A percentile compares a stretch with the other conserved stretches of the same genome.
Conservation (phyloP, 2,888 invertebrate genomes). For the Ophion ventricosus region DNA sequence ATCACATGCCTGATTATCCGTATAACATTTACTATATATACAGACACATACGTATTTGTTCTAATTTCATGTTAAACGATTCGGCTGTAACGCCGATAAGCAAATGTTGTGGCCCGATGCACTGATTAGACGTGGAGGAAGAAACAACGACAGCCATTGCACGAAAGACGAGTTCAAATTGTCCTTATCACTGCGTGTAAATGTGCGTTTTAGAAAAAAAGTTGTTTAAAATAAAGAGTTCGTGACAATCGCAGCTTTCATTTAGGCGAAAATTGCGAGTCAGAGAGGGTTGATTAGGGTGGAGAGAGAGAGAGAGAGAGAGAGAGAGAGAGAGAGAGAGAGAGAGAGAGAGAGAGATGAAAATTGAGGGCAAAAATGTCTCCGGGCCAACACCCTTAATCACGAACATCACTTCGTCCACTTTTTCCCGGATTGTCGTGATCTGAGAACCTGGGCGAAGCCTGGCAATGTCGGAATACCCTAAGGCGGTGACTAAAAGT, state of each 20-base stretch:
- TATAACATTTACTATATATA: not conserved
- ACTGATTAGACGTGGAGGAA: not conserved
- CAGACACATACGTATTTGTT: slow-evolving; percentile 16
- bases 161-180: not conserved
- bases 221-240: not conserved
- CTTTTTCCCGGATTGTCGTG: slow-evolving; percentile 21
- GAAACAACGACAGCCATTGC: not conserved
- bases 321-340: no score
- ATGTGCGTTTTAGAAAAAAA: not conserved
- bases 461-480: slow-evolving; percentile 17
- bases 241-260: not conserved
- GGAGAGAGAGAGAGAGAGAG: not conserved
- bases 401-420: slow-evolving; percentile 20
- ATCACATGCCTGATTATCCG: slow-evolving; percentile 10
- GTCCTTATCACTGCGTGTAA: not conserved
- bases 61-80: slow-evolving; percentile 52
- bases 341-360: not conserved
- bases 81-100: slow-evolving; percentile 50
- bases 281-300: no score
- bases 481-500: slow-evolving; percentile 5
- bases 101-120: slow-evolving; percentile 38
- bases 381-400: slow-evolving; percentile 34
- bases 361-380: slow-evolving; percentile 17
- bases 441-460: slow-evolving; percentile 17
- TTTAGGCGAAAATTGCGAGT: not conserved